These are phyloP conservation scores for Drosophila leontia DNA, from an alignment of 1,140 invertebrate genomes.

Conservation along the genomic window DNA sequence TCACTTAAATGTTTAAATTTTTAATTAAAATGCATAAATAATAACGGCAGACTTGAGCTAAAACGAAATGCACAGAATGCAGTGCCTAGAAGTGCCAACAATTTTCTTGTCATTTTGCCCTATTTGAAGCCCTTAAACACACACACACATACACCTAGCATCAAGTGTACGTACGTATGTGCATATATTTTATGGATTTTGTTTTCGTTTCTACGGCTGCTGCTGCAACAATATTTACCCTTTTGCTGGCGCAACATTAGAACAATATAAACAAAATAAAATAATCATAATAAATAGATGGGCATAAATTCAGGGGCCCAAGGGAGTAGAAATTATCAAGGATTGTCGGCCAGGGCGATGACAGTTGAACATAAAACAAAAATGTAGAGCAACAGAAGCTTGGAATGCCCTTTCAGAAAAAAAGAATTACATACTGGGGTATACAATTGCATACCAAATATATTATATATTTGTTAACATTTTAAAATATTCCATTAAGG, in stretches of 20 bases:
- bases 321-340: conserved; percentile 61
- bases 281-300: conserved; percentile 73
- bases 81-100: conserved; percentile 36
- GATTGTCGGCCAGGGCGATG: conserved; percentile 49
- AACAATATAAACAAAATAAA: conserved; percentile 75
- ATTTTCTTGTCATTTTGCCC: conserved; percentile 35
- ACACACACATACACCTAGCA: conserved; percentile 9
- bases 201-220: conserved; percentile 47
- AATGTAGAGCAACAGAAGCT: background rate
- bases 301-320: conserved; percentile 55
- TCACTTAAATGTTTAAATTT: conserved; percentile 76
- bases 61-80: conserved; percentile 55
- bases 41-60: conserved; percentile 57
- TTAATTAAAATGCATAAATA: conserved; percentile 82
- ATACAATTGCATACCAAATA: background rate
- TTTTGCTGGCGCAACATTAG: conserved; percentile 67
- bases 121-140: conserved; percentile 23
- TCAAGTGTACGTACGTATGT: conserved; percentile 14
- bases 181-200: conserved; percentile 37
- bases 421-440: background rate
- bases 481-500: too few species aligned
- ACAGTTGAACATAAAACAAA: conserved; percentile 41
- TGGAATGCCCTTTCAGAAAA: background rate
- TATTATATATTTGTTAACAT: background rate
- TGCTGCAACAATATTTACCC: conserved; percentile 71